A percentile compares a stretch with the other conserved stretches of the same genome.
These are phyloP conservation scores for Buathra laborator DNA, from an alignment of 2,888 invertebrate species.

Conservation along the genomic window DNA sequence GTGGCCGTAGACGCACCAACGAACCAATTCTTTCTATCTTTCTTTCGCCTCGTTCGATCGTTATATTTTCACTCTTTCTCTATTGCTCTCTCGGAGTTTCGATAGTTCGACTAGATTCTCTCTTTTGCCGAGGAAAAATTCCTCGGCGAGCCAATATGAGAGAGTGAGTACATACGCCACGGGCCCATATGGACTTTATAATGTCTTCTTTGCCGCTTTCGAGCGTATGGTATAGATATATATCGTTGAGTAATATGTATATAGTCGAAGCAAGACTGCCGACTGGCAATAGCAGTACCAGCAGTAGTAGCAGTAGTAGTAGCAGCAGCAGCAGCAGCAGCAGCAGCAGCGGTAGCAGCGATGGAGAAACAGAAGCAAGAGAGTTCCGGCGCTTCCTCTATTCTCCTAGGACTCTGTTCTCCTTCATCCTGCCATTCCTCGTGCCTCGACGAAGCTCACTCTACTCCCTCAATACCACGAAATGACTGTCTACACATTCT, in stretches of 20 bases:
- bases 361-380: slow-evolving; percentile 43
- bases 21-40: slow-evolving; percentile 6
- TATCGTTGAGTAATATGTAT: slow-evolving; percentile 2
- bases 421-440: slow-evolving; percentile 42
- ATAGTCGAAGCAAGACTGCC: slow-evolving; percentile 3
- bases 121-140: slow-evolving; percentile 54
- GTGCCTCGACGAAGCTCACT: slow-evolving; percentile 54
- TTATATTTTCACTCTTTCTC: not conserved
- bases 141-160: slow-evolving; percentile 59
- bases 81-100: not conserved
- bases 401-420: slow-evolving; percentile 60
- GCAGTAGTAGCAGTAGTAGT: slow-evolving; percentile 1
- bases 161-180: slow-evolving; percentile 46
- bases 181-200: slow-evolving; percentile 61
- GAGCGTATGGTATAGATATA: slow-evolving; percentile 38
- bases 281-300: slow-evolving; percentile 31
- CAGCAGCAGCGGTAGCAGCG: slow-evolving; percentile 26
- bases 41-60: not conserved
- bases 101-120: slow-evolving; percentile 55
- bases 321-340: slow-evolving; percentile 44
- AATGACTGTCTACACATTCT: slow-evolving; percentile 72
- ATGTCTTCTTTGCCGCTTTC: slow-evolving; percentile 53
- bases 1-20: slow-evolving; percentile 5
- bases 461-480: slow-evolving; percentile 67
- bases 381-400: slow-evolving; percentile 46